These are phyloP conservation scores for Rhinophrynus dorsalis DNA, from an alignment of 2,797 vertebrate genomes.

Conservation along the genomic window DNA sequence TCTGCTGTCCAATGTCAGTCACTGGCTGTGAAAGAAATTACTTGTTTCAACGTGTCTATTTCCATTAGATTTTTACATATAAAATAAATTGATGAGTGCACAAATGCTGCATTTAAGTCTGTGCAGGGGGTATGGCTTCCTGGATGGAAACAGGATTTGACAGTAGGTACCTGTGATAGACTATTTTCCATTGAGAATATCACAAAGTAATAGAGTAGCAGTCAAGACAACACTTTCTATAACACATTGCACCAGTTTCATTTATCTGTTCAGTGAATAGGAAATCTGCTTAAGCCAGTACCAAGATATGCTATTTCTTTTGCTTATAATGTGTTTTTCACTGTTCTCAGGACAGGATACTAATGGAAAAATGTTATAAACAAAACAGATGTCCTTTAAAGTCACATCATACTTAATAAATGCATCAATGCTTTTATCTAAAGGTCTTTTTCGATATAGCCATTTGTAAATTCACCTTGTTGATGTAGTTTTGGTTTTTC, in stretches of 20 bases:
- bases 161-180: conserved; percentile 57
- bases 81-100: conserved; percentile 49
- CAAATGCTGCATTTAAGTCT: conserved; percentile 49
- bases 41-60: conserved; percentile 38
- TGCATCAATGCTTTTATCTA: conserved; percentile 50
- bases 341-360: conserved; percentile 51
- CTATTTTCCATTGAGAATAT: conserved; percentile 59
- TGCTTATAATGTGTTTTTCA: conserved; percentile 64
- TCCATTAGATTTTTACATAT: conserved; percentile 53
- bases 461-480: conserved; percentile 23
- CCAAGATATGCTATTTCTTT: conserved; percentile 61
- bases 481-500: conserved; percentile 4
- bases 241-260: conserved; percentile 62
- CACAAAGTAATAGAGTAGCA: conserved; percentile 54
- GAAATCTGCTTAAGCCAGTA: conserved; percentile 68
- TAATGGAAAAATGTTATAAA: conserved; percentile 59
- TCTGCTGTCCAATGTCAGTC: conserved; percentile 43
- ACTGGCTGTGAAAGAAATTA: conserved; percentile 49
- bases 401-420: conserved; percentile 55
- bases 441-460: conserved; percentile 50
- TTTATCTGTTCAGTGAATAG: conserved; percentile 73
- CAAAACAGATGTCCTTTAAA: conserved; percentile 56
- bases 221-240: conserved; percentile 58
- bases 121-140: conserved; percentile 46
- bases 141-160: conserved; percentile 63